Evolutionary conservation across 2,113 vertebrate genomes (phyloP).

Genomic region (Candoia aspera): DNA sequence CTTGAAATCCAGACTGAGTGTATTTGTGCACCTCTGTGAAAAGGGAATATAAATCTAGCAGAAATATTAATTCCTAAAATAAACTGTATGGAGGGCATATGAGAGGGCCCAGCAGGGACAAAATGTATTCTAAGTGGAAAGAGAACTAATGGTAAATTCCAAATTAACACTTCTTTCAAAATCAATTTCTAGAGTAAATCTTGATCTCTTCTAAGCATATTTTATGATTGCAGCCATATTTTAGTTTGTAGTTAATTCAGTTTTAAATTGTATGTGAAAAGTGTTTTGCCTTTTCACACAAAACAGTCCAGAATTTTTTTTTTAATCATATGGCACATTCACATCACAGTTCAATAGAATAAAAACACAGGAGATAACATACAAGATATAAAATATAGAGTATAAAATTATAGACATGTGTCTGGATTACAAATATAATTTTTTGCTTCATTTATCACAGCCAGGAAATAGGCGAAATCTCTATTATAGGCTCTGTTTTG

Average conservation of each 20-base stretch:
- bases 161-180: not conserved
- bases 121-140: not conserved
- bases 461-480: too few relatives aligned
- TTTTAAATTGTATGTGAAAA: not conserved
- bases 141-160: not conserved
- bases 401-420: too few relatives aligned
- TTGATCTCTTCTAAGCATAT: not conserved
- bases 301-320: not conserved
- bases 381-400: too few relatives aligned
- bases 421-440: too few relatives aligned
- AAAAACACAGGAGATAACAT: too few relatives aligned
- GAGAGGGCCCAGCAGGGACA: not conserved
- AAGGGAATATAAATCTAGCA: not conserved
- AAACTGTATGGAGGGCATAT: not conserved
- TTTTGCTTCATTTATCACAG: too few relatives aligned
- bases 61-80: not conserved
- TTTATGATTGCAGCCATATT: not conserved
- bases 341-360: too few relatives aligned
- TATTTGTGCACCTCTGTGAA: not conserved
- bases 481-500: too few relatives aligned
- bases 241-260: not conserved
- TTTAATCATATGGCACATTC: too few relatives aligned
- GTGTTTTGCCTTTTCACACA: not conserved
- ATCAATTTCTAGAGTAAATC: not conserved
- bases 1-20: not conserved